Base-by-base conservation (phyloP, 2,888 invertebrate genomes). In the Apotomis turbidana region DNA sequence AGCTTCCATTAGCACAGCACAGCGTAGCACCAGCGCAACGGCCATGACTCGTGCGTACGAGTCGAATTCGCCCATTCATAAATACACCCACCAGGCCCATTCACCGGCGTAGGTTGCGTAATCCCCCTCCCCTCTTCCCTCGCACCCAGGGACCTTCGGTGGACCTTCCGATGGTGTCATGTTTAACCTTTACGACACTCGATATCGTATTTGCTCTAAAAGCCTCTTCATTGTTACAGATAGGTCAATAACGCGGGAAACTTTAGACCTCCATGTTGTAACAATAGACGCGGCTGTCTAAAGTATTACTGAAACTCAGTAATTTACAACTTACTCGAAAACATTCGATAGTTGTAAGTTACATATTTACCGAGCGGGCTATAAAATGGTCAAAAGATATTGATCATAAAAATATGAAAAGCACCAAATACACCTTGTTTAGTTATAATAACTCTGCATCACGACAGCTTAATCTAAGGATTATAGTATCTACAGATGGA, bases 31-130 rank as follows among this genome's bases (percentile, higher is more conserved):
- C 27, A 27, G 27, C 77, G 78, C 74, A 79, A 79, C 75, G 91
- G 86, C 93, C 93, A 84, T 92, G 93, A 93, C 92, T 58, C 85
- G 88, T 87, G 90, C 89, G 91, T 92, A 91, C 90, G 87, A 86
- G 89, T 87, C 88, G 83, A 90, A 88, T 90, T 91, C 84, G 90
- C 91, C 89, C 93, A 93, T 93, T 93, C 90, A 93, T 93, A 91
- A 93, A 92, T 91, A 91, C 87, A 80, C 78, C 85, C 90, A 84
- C 93, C 82, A 89, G 64, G 55, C 66, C 91, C 93, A 91, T 91
- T 91, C 91, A 91, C 90, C 86, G 90, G 90, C 90, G 79, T 60
- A 76, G 80, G 79, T 93, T 92, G 91, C 88, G 87, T 92, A 93
- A 92, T 27, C 27, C 27, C 27, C 27, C 80, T 82, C 82, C 81